Base-by-base conservation (phyloP, 2,888 invertebrate genomes). In the Listrodromus nycthemerus region DNA sequence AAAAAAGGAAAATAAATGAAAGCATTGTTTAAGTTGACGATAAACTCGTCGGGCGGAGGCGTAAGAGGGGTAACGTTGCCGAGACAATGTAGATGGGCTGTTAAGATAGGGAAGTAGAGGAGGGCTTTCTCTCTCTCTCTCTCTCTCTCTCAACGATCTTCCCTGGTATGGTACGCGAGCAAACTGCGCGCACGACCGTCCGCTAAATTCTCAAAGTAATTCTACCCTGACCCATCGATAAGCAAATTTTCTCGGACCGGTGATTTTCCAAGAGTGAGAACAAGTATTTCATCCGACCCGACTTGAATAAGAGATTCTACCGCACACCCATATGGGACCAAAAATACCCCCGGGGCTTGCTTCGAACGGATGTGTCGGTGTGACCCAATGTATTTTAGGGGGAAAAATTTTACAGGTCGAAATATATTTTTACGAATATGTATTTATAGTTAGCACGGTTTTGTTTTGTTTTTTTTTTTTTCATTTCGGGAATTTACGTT, bases 31-130 rank as follows among this genome's bases (percentile, higher is more conserved):
- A 84, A 79, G 86, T 86, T 87, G 71, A 74, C 86, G 90, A 91
- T 91, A 91, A 91, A 90, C 89, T 89, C 84, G 77, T 78, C 80
- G 85, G 78, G 74, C 80, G 37, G 80, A 71, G 73, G 85, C 76
- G 77, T 74, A 83, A 80, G 85, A 84, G 86, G 85, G 83, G 80
- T 84, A 87, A 89, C 77, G 83, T 85, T 84, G 78, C 85, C 86
- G 89, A 91, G 91, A 92, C 92, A 92, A 92, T 91, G 91, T 91
- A 91, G 92, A 93, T 93, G 82, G 90, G 89, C 89, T 90, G 89
- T 92, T 91, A 90, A 92, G 93, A 93, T 92, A 92, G 86, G 89
- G 86, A 86, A 88, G 87, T 86, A 63, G 86, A 88, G 86, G 83
- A 80, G 77, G 78, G 80, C 58, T 65, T 71, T 70, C 58, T 61